Base-by-base conservation (phyloP, 2,888 invertebrate species). In the Coenonympha arcania region DNA sequence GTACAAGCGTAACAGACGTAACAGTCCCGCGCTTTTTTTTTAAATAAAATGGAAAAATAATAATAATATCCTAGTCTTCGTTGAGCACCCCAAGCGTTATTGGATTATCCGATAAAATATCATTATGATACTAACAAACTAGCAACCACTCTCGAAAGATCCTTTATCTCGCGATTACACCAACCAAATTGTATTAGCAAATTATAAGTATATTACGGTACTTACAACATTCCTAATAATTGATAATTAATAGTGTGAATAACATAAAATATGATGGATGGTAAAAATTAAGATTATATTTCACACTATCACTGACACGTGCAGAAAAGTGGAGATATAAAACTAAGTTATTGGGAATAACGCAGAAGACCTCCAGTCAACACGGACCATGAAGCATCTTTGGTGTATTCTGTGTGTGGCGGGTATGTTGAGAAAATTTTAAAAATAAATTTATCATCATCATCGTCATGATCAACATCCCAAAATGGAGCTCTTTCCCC, bases 191-290 rank as follows among this genome's bases (percentile, higher is more conserved):
- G 6, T 26, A 8, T 26, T 8, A 8, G n/a, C 6, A 2, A 18
- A 20, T 43, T 43, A 13, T 31, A 1, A n/a, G n/a, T n/a, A n/a
- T 8, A 15, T 22, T 8, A 22, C 11, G 8, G n/a, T 24, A 8
- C 13, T 24, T 39, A 15, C 22, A 24, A 24, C 39, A 45, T 26
- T 34, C 26, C 36, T 45, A 26, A 1, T 8, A n/a, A n/a, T n/a
- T 34, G 34, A 45, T 45, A 45, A 26, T 26, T 9, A 33, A 16
- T n/a, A n/a, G n/a, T n/a, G n/a, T n/a, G n/a, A n/a, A 8, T 31
- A 31, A 33, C 31, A 33, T 11, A 20, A 47, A 41, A 28, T n/a
- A 50, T 50, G 50, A 50, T 24, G 39, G 39, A 39, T 39, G 22
- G 2, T 11, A 24, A 24, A 16, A 39, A 24, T 8, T 1, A 15